Evolutionary conservation across 2,113 vertebrate genomes (phyloP).

Genomic region (Urocynchramus pylzowi): DNA sequence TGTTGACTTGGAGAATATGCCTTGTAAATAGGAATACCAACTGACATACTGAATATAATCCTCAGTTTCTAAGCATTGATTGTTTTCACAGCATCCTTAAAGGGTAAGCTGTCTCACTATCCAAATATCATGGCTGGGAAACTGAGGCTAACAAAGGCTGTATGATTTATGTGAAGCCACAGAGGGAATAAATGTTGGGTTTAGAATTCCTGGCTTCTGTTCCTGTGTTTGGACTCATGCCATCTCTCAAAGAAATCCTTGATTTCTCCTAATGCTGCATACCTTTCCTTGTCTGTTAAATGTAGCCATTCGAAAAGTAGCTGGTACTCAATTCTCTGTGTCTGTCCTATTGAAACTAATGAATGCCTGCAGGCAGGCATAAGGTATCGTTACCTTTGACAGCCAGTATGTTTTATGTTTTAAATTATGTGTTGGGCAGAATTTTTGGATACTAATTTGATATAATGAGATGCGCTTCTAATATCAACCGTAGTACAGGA

Average conservation of each 20-base stretch:
- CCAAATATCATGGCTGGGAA: constrained; percentile 47
- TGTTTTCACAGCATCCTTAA: constrained; percentile 50
- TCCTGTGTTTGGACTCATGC: neutral
- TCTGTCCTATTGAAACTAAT: constrained; percentile 48
- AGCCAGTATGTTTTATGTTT: constrained; percentile 51
- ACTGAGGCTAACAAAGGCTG: constrained; percentile 46
- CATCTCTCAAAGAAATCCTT: neutral
- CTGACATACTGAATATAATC: constrained; percentile 22
- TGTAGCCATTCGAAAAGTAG: neutral
- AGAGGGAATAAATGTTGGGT: constrained; percentile 1
- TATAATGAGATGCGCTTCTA: constrained; percentile 47
- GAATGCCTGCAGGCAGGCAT: constrained; percentile 23
- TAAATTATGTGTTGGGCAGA: constrained; percentile 53
- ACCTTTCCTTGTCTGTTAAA: neutral
- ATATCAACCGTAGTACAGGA: constrained; percentile 12
- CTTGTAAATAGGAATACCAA: constrained; percentile 25
- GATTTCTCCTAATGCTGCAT: neutral
- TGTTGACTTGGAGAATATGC: constrained; percentile 39
- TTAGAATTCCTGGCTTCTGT: constrained; percentile 24
- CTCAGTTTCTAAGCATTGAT: constrained; percentile 21
- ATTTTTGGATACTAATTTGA: constrained; percentile 51
- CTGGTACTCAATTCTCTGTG: constrained; percentile 2
- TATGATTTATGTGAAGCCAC: constrained; percentile 27
- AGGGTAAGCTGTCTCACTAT: constrained; percentile 44
- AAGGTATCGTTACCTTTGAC: constrained; percentile 55